Evolutionary conservation across 2,113 vertebrate species (phyloP), one percentile per base, ranked within the genome.

Genomic region (Micromys minutus): DNA sequence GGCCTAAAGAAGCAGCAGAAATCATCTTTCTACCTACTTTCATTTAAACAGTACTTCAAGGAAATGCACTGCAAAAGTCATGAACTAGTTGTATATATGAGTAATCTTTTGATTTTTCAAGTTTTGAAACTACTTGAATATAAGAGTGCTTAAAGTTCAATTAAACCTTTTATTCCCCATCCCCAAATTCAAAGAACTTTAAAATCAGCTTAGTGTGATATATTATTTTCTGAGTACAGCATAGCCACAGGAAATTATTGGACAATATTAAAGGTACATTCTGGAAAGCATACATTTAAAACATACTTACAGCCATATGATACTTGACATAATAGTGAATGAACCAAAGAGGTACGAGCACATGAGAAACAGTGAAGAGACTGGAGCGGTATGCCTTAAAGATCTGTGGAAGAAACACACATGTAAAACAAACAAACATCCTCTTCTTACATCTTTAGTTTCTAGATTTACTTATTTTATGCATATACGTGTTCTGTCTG

Each of bases 251-350:
- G 31, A 87, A 94, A 72, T 67, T 61, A 76, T 63, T 94, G 71
- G 31, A 81, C 12, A 90, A 57, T 59, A 93, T 85, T 89, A 94
- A 94, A 94, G 94, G 71, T 91, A 89, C 86, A 63, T 92, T 89
- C 55, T 75, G 36, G 77, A 95, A 81, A 96, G 79, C 11, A 94
- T 15, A 77, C 84, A 83, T 34, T 96, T 95, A 83, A 94, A 93
- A 57, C 45, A 94, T 96, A 99, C 99, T 99, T 98, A 99, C 99
- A 96, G 65, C 12, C 67, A 99, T 0, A 36, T 99, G 99, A 96
- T 99, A 99, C 94, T 99, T 99, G 69, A 99, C 39, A 11, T 96
- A 98, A 98, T 99, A 99, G 97, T 99, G 98, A 84, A 98, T 16
- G 97, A 99, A 3, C 99, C 99, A 99, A 12, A 97, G 94, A 83